A percentile compares a stretch with the other conserved stretches of the same genome.
Evolutionary conservation across 2,797 vertebrate species (phyloP).

Genomic region (Tiaroga cobitis): DNA sequence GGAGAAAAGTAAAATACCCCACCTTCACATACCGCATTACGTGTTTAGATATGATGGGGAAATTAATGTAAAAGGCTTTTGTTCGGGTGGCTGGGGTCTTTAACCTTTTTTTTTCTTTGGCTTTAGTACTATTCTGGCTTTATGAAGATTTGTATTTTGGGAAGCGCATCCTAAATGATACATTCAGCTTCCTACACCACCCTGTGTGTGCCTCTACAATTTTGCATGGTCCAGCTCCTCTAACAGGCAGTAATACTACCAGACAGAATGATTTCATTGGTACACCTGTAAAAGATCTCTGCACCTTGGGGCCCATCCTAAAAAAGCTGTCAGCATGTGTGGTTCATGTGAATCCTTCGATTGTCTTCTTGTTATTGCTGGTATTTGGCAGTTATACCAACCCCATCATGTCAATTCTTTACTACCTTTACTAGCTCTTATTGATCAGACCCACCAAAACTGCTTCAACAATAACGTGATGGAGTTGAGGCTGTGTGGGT

Average conservation of each 20-base stretch:
- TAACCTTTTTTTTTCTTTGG: neutral
- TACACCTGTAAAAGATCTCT: conserved; percentile 13
- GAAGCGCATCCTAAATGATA: neutral
- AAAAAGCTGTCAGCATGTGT: neutral
- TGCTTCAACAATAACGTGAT: neutral
- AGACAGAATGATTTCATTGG: conserved; percentile 5
- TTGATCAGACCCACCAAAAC: neutral
- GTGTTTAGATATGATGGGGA: neutral
- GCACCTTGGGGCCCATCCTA: neutral
- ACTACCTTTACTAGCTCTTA: neutral
- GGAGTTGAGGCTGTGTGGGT: neutral
- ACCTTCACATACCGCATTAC: neutral
- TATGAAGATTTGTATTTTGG: neutral
- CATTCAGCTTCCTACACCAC: neutral
- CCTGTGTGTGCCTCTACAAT: neutral
- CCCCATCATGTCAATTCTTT: neutral
- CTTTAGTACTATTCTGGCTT: neutral
- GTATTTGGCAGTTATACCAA: conserved; percentile 2
- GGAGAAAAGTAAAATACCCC: neutral
- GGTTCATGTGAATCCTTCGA: neutral
- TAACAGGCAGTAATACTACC: neutral
- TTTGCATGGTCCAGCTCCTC: neutral
- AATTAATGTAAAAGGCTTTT: neutral
- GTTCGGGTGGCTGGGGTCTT: neutral
- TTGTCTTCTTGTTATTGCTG: neutral